Percentiles rank a stretch among this genome's conserved stretches.
Evolutionary conservation across 2,113 vertebrate genomes (phyloP).

Genomic region (Xenopus borealis): DNA sequence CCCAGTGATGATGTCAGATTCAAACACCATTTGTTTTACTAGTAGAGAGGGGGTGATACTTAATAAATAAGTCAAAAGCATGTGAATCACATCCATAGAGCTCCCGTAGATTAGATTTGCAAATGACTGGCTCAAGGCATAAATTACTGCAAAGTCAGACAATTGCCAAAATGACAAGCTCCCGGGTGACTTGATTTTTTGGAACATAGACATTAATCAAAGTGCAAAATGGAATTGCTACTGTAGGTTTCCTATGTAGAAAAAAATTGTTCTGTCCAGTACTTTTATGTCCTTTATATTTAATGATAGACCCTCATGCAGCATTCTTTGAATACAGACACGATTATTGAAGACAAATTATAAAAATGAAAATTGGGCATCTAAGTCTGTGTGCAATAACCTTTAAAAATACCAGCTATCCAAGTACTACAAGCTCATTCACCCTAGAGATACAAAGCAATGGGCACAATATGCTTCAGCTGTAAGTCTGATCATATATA

Average conservation of each 20-base stretch:
- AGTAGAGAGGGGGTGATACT: slow-evolving; percentile 66
- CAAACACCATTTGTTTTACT: slow-evolving; percentile 87
- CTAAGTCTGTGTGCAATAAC: too few species aligned
- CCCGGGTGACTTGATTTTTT: slow-evolving; percentile 75
- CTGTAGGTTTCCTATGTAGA: slow-evolving; percentile 70
- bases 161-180: slow-evolving; percentile 69
- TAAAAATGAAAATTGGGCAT: neutral
- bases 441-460: neutral
- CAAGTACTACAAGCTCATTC: neutral
- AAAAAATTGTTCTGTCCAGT: neutral
- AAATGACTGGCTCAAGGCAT: slow-evolving; percentile 83
- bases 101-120: slow-evolving; percentile 88
- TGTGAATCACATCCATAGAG: slow-evolving; percentile 66
- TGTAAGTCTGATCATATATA: neutral
- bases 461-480: neutral
- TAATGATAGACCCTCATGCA: neutral
- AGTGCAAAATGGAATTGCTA: slow-evolving; percentile 70
- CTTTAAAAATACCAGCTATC: neutral
- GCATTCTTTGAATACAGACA: neutral
- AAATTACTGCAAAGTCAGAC: slow-evolving; percentile 79
- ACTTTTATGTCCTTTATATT: neutral
- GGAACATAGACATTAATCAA: slow-evolving; percentile 85
- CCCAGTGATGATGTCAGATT: slow-evolving; percentile 89
- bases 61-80: slow-evolving; percentile 66
- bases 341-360: neutral